Conservation (phyloP, 2,113 vertebrate species). For the Rhynchomys soricoides region DNA sequence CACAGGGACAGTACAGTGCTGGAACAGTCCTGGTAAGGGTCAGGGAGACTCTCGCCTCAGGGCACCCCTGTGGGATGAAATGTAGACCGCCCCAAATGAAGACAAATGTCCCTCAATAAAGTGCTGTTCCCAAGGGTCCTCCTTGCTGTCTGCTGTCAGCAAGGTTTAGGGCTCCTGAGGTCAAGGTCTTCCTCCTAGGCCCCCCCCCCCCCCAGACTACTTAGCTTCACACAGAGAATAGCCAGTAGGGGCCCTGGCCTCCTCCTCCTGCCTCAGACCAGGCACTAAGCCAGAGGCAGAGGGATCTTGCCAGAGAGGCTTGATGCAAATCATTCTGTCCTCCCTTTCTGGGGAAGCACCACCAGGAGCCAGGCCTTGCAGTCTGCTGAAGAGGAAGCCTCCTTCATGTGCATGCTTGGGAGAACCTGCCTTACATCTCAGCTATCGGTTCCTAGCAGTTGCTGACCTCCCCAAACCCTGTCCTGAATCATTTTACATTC, state of each 20-base stretch:
- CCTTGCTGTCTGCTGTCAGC: conserved; percentile 70
- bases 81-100: conserved; percentile 79
- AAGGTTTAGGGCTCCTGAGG: conserved; percentile 66
- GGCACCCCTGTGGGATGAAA: conserved; percentile 67
- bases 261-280: conserved; percentile 37
- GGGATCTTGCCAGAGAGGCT: background rate
- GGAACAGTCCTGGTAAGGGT: conserved; percentile 53
- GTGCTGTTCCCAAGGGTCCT: conserved; percentile 59
- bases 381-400: background rate
- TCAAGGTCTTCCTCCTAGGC: conserved; percentile 70
- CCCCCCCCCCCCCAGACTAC: conserved; percentile 46
- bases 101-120: conserved; percentile 81
- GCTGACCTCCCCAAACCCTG: background rate
- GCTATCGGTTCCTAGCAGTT: background rate
- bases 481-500: background rate
- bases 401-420: background rate
- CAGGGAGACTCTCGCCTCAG: conserved; percentile 63
- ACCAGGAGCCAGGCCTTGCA: background rate
- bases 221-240: conserved; percentile 72
- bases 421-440: background rate
- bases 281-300: background rate
- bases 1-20: background rate
- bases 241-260: conserved; percentile 23
- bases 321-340: conserved; percentile 41
- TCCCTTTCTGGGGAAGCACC: background rate